phyloP scores from a whole-genome alignment of 2,888 invertebrate species.

The Pegoplata infirma region DNA sequence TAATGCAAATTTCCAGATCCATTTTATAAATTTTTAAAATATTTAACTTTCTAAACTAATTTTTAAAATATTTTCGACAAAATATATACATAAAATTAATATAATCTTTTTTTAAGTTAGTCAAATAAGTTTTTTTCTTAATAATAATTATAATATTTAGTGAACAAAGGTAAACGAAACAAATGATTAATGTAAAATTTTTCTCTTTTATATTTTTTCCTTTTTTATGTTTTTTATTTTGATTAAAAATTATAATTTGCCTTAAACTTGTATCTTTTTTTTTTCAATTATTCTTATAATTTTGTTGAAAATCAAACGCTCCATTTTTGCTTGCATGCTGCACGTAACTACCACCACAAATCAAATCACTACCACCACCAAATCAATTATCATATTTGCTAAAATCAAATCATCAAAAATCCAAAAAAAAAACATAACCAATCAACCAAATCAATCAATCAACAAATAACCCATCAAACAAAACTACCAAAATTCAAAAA shows the following conservation, averaged over 20 bases:
- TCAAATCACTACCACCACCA: constrained; percentile 42
- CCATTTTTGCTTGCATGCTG: constrained; percentile 61
- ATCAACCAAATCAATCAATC: constrained; percentile 39
- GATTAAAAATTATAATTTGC: constrained; percentile 41
- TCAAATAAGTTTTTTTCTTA: constrained; percentile 47
- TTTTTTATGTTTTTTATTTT: constrained; percentile 50
- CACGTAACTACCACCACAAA: constrained; percentile 43
- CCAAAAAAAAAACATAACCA: too few species aligned
- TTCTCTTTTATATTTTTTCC: constrained; percentile 65
- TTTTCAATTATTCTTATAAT: constrained; percentile 34
- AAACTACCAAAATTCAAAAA: constrained; percentile 20
- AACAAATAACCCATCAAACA: constrained; percentile 24
- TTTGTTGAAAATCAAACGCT: constrained; percentile 49
- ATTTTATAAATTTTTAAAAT: neutral
- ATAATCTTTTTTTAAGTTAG: constrained; percentile 43
- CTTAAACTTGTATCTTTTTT: constrained; percentile 19
- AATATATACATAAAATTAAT: neutral
- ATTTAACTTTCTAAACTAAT: neutral
- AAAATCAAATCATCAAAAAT: constrained; percentile 58
- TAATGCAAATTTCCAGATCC: constrained; percentile 26
- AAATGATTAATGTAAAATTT: constrained; percentile 61
- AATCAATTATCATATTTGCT: constrained; percentile 48
- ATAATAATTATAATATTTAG: too few species aligned
- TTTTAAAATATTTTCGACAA: too few species aligned
- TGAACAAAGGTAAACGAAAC: constrained; percentile 45